phyloP scores from a whole-genome alignment of 2,888 invertebrate genomes.

The Sesamia inferens region DNA sequence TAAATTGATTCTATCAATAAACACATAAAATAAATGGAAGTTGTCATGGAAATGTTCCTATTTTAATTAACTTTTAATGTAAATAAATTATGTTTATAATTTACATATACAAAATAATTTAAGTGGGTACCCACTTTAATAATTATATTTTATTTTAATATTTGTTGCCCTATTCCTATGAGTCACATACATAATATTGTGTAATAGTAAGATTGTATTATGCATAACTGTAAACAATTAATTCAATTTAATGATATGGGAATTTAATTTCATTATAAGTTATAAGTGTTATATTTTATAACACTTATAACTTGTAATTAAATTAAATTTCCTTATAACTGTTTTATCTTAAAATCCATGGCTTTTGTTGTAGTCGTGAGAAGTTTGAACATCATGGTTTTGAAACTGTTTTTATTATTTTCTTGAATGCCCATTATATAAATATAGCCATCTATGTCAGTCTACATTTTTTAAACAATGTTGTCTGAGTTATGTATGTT shows the following conservation, averaged over 20 bases:
- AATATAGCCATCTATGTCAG: no score
- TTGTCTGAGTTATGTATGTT: constrained; percentile 5
- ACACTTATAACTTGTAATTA: no score
- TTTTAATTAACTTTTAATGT: background rate
- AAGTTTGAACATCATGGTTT: background rate
- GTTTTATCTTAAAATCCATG: background rate
- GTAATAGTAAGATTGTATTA: background rate
- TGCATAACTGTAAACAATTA: background rate
- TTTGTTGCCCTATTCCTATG: constrained; percentile 4
- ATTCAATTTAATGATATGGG: background rate
- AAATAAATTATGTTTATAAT: no score
- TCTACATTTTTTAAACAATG: constrained; percentile 3
- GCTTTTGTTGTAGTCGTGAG: background rate
- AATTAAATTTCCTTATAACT: no score
- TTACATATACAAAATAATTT: no score
- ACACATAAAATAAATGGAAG: background rate
- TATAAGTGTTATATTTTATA: background rate
- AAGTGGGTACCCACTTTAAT: no score
- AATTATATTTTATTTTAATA: no score
- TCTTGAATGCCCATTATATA: no score
- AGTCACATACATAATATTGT: constrained; percentile 2
- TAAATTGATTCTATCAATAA: background rate
- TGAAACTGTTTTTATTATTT: background rate
- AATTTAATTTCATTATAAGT: background rate
- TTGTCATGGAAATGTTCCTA: constrained; percentile 13